phyloP scores from a whole-genome alignment of 2,888 invertebrate genomes.

The Argyra leucocephala region DNA sequence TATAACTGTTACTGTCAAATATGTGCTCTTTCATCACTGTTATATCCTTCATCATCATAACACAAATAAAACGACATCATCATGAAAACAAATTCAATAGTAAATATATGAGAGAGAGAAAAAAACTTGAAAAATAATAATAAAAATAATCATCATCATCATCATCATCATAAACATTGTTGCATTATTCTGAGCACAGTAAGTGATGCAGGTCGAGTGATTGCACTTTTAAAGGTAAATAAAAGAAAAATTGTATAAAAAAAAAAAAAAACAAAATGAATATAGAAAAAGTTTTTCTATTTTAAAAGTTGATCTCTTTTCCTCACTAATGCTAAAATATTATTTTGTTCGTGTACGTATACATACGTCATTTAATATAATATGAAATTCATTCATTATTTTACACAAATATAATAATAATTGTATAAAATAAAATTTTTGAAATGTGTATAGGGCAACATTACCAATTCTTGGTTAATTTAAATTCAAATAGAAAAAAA shows the following conservation, averaged over 20 bases:
- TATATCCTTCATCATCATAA: not conserved
- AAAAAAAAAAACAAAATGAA: not conserved
- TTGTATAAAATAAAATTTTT: too few relatives aligned
- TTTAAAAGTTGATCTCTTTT: too few relatives aligned
- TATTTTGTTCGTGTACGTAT: too few relatives aligned
- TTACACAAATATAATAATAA: too few relatives aligned
- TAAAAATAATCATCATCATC: not conserved
- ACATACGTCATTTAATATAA: too few relatives aligned
- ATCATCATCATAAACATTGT: not conserved
- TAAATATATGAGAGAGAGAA: too few relatives aligned
- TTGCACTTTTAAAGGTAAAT: not conserved
- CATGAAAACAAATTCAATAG: not conserved
- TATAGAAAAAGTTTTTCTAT: too few relatives aligned
- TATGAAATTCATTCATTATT: too few relatives aligned
- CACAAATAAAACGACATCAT: not conserved
- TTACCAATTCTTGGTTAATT: too few relatives aligned
- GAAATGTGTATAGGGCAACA: too few relatives aligned
- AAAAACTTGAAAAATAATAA: not conserved
- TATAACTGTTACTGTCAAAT: not conserved
- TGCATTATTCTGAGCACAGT: not conserved
- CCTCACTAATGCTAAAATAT: too few relatives aligned
- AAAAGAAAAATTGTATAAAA: not conserved
- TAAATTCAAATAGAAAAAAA: too few relatives aligned
- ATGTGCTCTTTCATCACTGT: not conserved
- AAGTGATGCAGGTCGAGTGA: not conserved